These are phyloP conservation scores for Troides aeacus DNA, from an alignment of 2,888 invertebrate genomes.

Conservation along the genomic window DNA sequence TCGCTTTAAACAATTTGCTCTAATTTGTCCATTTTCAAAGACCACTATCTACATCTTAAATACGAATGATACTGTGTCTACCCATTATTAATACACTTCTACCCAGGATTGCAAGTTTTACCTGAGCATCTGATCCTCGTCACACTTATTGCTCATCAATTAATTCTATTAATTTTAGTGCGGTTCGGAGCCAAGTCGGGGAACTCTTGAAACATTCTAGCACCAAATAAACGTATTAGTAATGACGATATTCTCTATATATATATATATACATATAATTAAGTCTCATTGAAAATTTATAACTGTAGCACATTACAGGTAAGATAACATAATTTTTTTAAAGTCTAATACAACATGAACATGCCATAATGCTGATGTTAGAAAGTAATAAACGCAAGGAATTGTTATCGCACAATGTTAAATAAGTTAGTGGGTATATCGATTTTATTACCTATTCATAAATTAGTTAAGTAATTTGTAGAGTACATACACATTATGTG, in stretches of 20 bases:
- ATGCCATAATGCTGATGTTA: background rate
- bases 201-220: slow-evolving; percentile 79
- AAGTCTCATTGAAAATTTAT: too few species aligned
- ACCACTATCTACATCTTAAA: background rate
- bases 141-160: slow-evolving; percentile 21
- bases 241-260: slow-evolving; percentile 35
- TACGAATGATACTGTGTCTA: slow-evolving; percentile 4
- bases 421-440: background rate
- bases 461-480: background rate
- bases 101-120: slow-evolving; percentile 52
- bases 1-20: background rate
- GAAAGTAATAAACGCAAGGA: too few species aligned
- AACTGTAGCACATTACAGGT: too few species aligned
- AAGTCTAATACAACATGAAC: background rate
- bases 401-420: too few species aligned
- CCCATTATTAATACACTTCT: slow-evolving; percentile 40
- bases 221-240: slow-evolving; percentile 71
- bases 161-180: slow-evolving; percentile 62
- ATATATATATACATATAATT: too few species aligned
- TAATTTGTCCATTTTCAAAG: background rate
- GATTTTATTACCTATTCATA: background rate
- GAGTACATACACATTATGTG: background rate
- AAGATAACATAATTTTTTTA: too few species aligned
- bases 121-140: slow-evolving; percentile 52
- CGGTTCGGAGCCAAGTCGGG: slow-evolving; percentile 73